phyloP scores from a whole-genome alignment of 2,888 invertebrate species.

The Oeneis ivallda region DNA sequence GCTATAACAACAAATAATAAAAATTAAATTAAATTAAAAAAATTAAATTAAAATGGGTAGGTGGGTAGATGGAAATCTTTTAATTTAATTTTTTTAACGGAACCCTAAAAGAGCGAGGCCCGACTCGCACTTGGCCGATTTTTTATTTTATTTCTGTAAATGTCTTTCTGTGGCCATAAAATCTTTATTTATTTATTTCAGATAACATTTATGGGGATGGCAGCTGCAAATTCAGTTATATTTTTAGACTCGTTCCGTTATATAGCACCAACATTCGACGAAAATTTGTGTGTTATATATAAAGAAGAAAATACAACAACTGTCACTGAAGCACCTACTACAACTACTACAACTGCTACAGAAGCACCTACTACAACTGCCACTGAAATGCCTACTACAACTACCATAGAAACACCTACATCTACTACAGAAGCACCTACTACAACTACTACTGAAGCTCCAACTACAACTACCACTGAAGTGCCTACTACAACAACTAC shows the following conservation, averaged over 20 bases:
- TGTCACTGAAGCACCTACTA: slow-evolving; percentile 14
- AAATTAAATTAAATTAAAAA: no score
- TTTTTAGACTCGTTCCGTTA: slow-evolving; percentile 33
- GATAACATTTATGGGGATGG: slow-evolving; percentile 29
- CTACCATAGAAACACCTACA: slow-evolving; percentile 9
- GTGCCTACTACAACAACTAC: slow-evolving; percentile 23
- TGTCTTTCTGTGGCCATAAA: background rate
- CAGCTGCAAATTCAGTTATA: slow-evolving; percentile 24
- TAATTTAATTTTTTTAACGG: no score
- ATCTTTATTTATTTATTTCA: slow-evolving; percentile 19
- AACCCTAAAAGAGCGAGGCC: no score
- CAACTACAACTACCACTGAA: slow-evolving; percentile 14
- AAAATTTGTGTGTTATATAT: slow-evolving; percentile 31
- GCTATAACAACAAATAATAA: no score
- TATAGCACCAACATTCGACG: slow-evolving; percentile 21
- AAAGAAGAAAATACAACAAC: slow-evolving; percentile 1
- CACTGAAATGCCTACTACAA: slow-evolving; percentile 18
- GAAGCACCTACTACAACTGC: slow-evolving; percentile 22
- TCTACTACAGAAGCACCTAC: background rate
- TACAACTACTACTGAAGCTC: slow-evolving; percentile 12
- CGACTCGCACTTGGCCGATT: no score
- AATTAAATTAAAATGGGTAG: no score
- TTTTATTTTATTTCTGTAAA: no score
- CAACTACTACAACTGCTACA: slow-evolving; percentile 18
- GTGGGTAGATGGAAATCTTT: no score